A percentile compares a stretch with the other conserved stretches of the same genome.
These are phyloP conservation scores for Chalcosyrphus nemorum DNA, from an alignment of 2,888 invertebrate genomes.

Conservation along the genomic window DNA sequence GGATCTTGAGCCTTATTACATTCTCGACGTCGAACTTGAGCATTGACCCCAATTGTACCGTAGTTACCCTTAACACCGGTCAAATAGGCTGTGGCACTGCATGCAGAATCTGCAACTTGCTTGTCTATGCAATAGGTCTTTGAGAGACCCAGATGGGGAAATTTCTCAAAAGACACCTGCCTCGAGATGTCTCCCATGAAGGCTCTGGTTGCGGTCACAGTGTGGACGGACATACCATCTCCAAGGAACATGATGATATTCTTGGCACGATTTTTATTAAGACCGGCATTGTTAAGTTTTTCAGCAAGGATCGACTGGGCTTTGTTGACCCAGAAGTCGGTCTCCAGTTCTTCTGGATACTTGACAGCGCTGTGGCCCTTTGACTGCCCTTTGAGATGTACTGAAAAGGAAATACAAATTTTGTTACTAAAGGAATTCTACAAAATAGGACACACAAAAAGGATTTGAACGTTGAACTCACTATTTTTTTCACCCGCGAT, in stretches of 20 bases:
- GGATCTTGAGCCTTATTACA: conserved; percentile 85
- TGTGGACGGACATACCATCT: conserved; percentile 90
- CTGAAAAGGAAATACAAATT: no score
- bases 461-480: no score
- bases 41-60: conserved; percentile 89
- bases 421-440: no score
- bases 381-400: conserved; percentile 75
- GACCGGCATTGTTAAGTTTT: conserved; percentile 75
- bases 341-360: conserved; percentile 75
- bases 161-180: conserved; percentile 85
- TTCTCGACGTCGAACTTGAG: conserved; percentile 85
- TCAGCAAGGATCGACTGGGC: conserved; percentile 78
- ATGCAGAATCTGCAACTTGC: conserved; percentile 93
- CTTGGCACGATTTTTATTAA: conserved; percentile 80
- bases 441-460: no score
- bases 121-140: conserved; percentile 90
- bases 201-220: conserved; percentile 86
- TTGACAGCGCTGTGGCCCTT: conserved; percentile 70
- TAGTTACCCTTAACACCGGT: conserved; percentile 90
- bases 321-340: conserved; percentile 78
- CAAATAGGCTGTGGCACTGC: conserved; percentile 91
- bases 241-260: conserved; percentile 89
- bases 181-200: conserved; percentile 86
- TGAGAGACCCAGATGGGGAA: conserved; percentile 83
- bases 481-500: no score